Percentiles rank a stretch among this genome's conserved stretches.
Conservation (phyloP, 2,113 vertebrate genomes). For the Montifringilla adamsi region DNA sequence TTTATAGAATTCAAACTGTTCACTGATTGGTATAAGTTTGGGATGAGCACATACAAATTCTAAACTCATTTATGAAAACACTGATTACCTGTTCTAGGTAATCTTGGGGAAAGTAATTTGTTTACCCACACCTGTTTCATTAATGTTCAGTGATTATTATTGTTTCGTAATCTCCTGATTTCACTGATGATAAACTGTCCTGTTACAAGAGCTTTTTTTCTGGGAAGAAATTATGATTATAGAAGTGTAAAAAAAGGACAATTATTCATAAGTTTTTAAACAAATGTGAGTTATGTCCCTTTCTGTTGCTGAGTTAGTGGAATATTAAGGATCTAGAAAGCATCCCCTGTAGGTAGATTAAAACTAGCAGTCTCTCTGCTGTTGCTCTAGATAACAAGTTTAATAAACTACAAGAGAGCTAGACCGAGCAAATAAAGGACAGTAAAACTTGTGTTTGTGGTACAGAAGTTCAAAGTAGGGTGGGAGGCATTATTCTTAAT, state of each 20-base stretch:
- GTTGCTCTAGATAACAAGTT: neutral
- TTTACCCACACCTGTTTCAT: neutral
- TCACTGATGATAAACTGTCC: neutral
- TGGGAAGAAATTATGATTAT: neutral
- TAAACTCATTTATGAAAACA: neutral
- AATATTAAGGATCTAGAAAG: neutral
- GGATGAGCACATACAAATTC: neutral
- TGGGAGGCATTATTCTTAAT: neutral
- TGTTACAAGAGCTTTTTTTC: neutral
- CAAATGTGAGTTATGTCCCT: neutral
- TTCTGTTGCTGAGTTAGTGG: neutral
- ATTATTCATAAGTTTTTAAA: neutral
- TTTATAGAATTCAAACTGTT: neutral
- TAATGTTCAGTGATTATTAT: neutral
- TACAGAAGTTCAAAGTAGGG: neutral
- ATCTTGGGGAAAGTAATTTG: neutral
- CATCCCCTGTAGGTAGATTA: neutral
- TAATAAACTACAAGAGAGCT: neutral
- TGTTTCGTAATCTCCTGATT: neutral
- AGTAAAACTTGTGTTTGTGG: neutral
- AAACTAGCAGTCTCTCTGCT: neutral
- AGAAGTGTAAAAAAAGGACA: neutral
- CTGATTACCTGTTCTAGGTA: neutral
- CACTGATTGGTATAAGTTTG: neutral
- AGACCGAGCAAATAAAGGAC: neutral